Evolutionary conservation across 1,140 invertebrate genomes (phyloP).

Genomic region (Tetragnatha versicolor): DNA sequence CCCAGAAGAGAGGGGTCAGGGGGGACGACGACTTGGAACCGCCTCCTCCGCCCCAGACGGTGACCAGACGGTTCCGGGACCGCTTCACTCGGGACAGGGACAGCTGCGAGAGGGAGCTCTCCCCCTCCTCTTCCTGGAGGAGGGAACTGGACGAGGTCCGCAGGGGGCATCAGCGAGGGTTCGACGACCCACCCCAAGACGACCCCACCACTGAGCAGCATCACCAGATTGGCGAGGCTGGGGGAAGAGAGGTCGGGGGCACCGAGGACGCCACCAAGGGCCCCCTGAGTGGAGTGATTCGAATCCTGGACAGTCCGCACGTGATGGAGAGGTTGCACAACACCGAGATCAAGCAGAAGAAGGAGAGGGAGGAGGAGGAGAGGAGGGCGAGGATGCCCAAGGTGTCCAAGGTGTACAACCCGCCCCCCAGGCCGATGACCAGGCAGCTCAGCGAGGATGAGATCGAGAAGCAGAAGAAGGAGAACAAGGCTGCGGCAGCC

Average conservation of each 20-base stretch:
- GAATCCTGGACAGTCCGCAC: constrained; percentile 83
- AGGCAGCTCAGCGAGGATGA: constrained; percentile 84
- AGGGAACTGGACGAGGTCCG: constrained; percentile 15
- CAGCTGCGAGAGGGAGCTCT: constrained; percentile 1
- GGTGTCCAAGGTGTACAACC: too few relatives aligned
- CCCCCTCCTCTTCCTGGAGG: constrained; percentile 25
- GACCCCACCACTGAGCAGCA: not conserved
- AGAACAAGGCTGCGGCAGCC: constrained; percentile 77
- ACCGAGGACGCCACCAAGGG: constrained; percentile 88
- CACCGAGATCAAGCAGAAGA: constrained; percentile 72
- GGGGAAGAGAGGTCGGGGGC: constrained; percentile 72
- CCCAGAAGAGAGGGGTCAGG: not conserved
- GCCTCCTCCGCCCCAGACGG: too few relatives aligned
- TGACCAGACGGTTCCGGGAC: constrained; percentile 30
- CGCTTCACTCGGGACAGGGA: constrained; percentile 24
- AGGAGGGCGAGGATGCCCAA: constrained; percentile 20
- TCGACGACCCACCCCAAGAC: not conserved
- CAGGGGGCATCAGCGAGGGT: constrained; percentile 20
- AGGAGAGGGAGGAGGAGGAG: constrained; percentile 63
- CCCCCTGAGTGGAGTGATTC: constrained; percentile 86
- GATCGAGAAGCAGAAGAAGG: constrained; percentile 86
- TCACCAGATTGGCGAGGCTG: not conserved
- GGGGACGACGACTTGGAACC: not conserved
- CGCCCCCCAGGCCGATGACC: constrained; percentile 63
- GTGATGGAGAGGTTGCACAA: constrained; percentile 84